A percentile compares a stretch with the other conserved stretches of the same genome.
Evolutionary conservation across 2,888 invertebrate species (phyloP).

Genomic region (Caenorhabditis becei): DNA sequence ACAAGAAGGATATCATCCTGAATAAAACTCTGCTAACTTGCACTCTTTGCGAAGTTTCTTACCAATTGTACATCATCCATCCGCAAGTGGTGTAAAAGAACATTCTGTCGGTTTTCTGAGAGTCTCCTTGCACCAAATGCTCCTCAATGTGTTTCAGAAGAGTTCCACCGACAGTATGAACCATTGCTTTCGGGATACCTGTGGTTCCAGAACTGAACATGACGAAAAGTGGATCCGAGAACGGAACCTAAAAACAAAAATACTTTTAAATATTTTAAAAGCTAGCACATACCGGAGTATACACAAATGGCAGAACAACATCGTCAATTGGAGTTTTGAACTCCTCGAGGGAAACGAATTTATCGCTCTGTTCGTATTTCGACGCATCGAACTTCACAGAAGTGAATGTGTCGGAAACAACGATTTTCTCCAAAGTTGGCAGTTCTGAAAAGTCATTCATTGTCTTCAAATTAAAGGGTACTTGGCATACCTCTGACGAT

Average conservation of each 20-base stretch:
- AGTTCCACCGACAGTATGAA: conserved; percentile 85
- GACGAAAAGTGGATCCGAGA: conserved; percentile 85
- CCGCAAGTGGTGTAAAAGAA: conserved; percentile 85
- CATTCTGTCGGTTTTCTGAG: conserved; percentile 83
- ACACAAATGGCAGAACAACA: conserved; percentile 50
- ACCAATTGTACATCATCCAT: conserved; percentile 86
- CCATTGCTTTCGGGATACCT: conserved; percentile 85
- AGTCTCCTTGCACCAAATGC: conserved; percentile 84
- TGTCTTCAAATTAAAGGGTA: neutral
- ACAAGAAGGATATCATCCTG: conserved; percentile 82
- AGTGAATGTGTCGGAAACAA: conserved; percentile 69
- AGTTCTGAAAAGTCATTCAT: conserved; percentile 60
- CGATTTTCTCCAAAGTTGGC: conserved; percentile 71
- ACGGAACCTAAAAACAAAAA: conserved; percentile 83
- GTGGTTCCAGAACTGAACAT: conserved; percentile 86
- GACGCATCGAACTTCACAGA: conserved; percentile 50
- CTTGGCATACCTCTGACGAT: conserved; percentile 82
- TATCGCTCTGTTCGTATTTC: conserved; percentile 58
- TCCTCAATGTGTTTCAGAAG: conserved; percentile 85
- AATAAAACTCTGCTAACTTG: conserved; percentile 73
- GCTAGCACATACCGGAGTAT: conserved; percentile 42
- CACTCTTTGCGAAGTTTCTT: conserved; percentile 65
- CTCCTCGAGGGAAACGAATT: conserved; percentile 58
- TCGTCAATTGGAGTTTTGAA: conserved; percentile 55
- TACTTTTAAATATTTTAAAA: neutral